Evolutionary conservation across 2,888 invertebrate species (phyloP).

Genomic region (Scaptomyza reducta): DNA sequence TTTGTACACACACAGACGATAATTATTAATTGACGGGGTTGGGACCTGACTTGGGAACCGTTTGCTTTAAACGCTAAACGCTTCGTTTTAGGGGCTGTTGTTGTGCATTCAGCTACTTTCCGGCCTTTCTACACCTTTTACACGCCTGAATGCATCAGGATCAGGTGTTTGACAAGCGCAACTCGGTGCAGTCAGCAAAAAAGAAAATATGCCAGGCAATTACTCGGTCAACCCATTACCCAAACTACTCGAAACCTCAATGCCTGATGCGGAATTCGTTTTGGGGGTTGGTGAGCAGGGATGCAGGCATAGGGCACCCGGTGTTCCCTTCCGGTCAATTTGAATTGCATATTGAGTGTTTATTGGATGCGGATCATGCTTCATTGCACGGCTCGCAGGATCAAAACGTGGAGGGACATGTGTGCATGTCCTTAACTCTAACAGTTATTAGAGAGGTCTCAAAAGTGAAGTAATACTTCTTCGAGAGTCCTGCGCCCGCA

Average conservation of each 20-base stretch:
- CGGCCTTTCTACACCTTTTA: constrained; percentile 81
- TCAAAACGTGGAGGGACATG: constrained; percentile 25
- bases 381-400: constrained; percentile 50
- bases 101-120: constrained; percentile 43
- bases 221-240: constrained; percentile 39
- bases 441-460: background rate
- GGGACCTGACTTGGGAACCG: constrained; percentile 12
- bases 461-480: background rate
- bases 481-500: background rate
- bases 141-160: constrained; percentile 78
- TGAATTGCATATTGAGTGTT: constrained; percentile 72
- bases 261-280: background rate
- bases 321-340: constrained; percentile 75
- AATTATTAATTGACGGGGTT: constrained; percentile 76
- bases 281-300: constrained; percentile 6
- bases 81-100: constrained; percentile 29
- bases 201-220: constrained; percentile 48
- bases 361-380: constrained; percentile 74
- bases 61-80: constrained; percentile 10
- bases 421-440: constrained; percentile 22
- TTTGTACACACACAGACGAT: constrained; percentile 70
- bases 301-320: background rate
- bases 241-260: background rate
- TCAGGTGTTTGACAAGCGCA: constrained; percentile 80
- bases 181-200: constrained; percentile 16